phyloP scores from a whole-genome alignment of 2,113 vertebrate species.

The human (Homo sapiens) region DNA sequence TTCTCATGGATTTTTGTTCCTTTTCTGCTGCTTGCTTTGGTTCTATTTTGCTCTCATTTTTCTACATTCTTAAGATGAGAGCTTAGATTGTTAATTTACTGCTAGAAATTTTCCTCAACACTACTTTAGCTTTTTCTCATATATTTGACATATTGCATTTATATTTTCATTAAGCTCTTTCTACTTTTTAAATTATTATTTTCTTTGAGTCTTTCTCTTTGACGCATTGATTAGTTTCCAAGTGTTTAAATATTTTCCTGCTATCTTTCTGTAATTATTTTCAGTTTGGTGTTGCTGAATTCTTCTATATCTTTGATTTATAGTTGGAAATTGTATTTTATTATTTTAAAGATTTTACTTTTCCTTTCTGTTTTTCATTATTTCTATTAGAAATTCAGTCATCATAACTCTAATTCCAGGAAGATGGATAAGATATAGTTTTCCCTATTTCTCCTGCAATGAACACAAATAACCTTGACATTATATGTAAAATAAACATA shows the following conservation, averaged over 20 bases:
- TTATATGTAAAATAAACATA: too few relatives aligned
- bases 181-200: neutral
- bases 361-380: too few relatives aligned
- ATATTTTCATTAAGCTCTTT: neutral
- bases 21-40: neutral
- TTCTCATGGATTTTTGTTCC: neutral
- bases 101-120: neutral
- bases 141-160: neutral
- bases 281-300: neutral
- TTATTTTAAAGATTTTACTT: too few relatives aligned
- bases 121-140: neutral
- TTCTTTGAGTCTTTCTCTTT: neutral
- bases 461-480: too few relatives aligned
- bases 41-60: neutral
- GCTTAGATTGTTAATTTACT: neutral
- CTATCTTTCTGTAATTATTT: neutral
- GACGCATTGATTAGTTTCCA: neutral
- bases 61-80: neutral
- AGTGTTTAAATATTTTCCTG: neutral
- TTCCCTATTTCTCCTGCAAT: too few relatives aligned
- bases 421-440: too few relatives aligned
- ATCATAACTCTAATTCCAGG: too few relatives aligned
- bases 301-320: neutral
- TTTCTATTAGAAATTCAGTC: too few relatives aligned
- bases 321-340: too few relatives aligned